These are phyloP conservation scores for Psephotus haematonotus DNA, from an alignment of 2,113 vertebrate genomes.

Conservation along the genomic window DNA sequence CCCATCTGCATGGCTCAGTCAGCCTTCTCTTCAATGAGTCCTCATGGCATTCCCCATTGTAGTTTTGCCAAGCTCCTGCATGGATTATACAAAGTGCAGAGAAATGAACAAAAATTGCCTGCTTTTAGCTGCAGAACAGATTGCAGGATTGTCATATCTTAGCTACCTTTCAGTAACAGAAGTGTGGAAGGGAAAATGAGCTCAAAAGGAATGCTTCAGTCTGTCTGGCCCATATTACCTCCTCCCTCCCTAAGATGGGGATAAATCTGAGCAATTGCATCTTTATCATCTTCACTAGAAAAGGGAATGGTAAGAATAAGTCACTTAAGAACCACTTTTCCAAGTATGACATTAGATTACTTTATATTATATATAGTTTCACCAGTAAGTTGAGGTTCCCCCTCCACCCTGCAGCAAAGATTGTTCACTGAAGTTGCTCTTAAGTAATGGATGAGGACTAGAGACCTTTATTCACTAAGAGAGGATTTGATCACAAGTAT, in stretches of 20 bases:
- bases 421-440: background rate
- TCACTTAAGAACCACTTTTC: background rate
- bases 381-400: background rate
- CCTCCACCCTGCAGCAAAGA: background rate
- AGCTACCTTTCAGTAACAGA: background rate
- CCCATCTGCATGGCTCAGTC: background rate
- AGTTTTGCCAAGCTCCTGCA: background rate
- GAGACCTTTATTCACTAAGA: background rate
- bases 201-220: background rate
- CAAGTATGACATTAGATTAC: background rate
- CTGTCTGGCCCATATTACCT: background rate
- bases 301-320: background rate
- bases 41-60: background rate
- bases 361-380: background rate
- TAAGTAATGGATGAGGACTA: background rate
- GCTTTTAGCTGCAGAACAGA: background rate
- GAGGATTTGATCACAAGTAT: background rate
- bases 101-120: background rate
- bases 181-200: background rate
- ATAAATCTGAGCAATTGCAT: background rate
- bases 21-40: background rate
- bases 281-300: background rate
- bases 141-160: background rate
- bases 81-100: background rate
- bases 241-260: background rate